Evolutionary conservation across 2,888 invertebrate species (phyloP).

Genomic region (Reticulitermes lucifugus): DNA sequence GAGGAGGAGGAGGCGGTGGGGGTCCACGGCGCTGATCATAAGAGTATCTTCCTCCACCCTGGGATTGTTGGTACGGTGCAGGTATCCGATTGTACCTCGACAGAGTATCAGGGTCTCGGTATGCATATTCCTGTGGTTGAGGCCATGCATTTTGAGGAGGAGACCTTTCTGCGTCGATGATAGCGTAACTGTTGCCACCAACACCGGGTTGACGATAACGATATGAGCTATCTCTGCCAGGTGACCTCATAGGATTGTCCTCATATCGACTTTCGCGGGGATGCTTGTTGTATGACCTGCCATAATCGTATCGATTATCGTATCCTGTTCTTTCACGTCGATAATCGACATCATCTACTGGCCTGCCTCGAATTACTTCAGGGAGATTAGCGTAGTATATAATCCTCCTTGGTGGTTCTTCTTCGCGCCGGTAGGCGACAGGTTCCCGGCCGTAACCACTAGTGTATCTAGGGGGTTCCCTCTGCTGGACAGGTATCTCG

Average conservation of each 20-base stretch:
- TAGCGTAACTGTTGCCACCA: conserved; percentile 49
- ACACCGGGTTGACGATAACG: conserved; percentile 24
- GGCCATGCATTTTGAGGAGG: conserved; percentile 16
- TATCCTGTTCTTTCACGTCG: conserved; percentile 32
- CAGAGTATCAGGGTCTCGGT: conserved; percentile 33
- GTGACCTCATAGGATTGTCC: conserved; percentile 31
- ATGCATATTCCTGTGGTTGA: conserved; percentile 6
- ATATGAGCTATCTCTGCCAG: conserved; percentile 40
- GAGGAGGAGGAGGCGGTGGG: background rate
- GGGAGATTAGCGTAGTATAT: conserved; percentile 54
- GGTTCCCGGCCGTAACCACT: conserved; percentile 25
- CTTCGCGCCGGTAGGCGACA: background rate
- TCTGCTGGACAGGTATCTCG: conserved; percentile 37
- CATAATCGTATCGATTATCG: conserved; percentile 27
- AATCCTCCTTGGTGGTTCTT: conserved; percentile 47
- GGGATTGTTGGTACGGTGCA: conserved; percentile 50
- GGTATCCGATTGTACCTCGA: conserved; percentile 50
- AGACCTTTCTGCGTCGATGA: conserved; percentile 50
- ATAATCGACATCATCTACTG: conserved; percentile 29
- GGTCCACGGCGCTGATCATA: conserved; percentile 32
- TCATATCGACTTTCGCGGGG: conserved; percentile 48
- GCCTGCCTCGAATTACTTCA: conserved; percentile 41
- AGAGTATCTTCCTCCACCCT: background rate
- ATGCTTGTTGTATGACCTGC: conserved; percentile 44
- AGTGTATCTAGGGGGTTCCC: conserved; percentile 2